Base-by-base conservation (phyloP, 2,888 invertebrate genomes). In the Drosophila multiciliata region DNA sequence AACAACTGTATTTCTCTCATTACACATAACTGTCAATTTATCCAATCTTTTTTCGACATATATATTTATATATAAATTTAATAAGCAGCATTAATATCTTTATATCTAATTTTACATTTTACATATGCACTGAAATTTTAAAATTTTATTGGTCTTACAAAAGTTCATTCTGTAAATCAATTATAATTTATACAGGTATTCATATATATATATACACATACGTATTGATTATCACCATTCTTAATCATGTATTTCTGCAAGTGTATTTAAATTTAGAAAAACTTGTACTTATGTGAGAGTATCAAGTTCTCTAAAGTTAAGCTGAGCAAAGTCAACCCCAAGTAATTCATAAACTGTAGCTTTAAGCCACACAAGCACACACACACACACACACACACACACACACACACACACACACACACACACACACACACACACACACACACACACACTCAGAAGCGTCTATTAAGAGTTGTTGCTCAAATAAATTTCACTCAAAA, bases 321-420 rank as follows among this genome's bases (percentile, higher is more conserved):
- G 64, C 78, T 65, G 55, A 23, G 50, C 32, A 59, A 75, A 80
- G 81, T 76, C 66, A 83, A 66, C 53, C 70, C 45, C 50, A 69
- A 57, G 57, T 29, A 62, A 53, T 72, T 86, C 84, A 83, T 85
- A 84, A 85, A 77, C 62, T 69, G 26, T 9, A 75, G 73, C 80
- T 87, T 77, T 57, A 73, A 84, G 66, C 53, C 59, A 36, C 54
- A 40, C 38, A 45, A 42, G 48, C 68, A 32, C 36, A 33, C 57
- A 50, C 20, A 45, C 29, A 12, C 17, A 49, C 12, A 29, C 40
- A 35, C 52, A 48, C 67, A 50, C 32, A 38, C 7, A 32, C 49
- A 33, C 50, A 45, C 62, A 42, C 58, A 26, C 23, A 23, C 23
- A 26, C 20, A 23, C 59, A n/a, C 29, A 50, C 11, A 29, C 40